Conservation (phyloP, 2,888 invertebrate genomes). For the Cotesia congregata region DNA sequence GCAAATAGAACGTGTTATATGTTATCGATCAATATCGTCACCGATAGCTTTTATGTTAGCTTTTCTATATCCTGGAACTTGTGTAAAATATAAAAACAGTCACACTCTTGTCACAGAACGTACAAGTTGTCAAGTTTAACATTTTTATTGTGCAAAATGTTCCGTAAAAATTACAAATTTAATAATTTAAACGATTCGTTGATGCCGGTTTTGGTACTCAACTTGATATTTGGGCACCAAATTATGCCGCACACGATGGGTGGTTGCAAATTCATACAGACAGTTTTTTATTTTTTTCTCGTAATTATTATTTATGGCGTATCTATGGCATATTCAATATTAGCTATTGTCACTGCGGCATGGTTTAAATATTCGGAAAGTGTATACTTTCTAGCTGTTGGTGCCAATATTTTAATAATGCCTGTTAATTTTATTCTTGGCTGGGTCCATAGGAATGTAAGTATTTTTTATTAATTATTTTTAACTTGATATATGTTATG, state of each 20-base stretch:
- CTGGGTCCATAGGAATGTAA: background rate
- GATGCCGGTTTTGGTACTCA: constrained; percentile 8
- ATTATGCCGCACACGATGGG: constrained; percentile 32
- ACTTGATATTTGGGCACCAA: constrained; percentile 34
- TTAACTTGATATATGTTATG: background rate
- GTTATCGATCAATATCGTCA: no score
- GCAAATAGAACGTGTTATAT: no score
- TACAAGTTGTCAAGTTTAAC: background rate
- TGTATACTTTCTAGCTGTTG: background rate
- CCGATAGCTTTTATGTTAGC: no score
- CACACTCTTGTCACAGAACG: no score
- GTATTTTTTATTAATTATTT: constrained; percentile 4
- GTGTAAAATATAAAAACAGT: no score
- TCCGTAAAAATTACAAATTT: background rate
- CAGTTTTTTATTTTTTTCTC: background rate
- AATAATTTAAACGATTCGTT: constrained; percentile 32
- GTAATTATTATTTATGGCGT: background rate
- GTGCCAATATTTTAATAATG: background rate
- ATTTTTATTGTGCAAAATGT: constrained; percentile 15
- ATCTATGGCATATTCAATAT: background rate
- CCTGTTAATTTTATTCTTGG: background rate
- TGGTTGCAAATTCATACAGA: background rate
- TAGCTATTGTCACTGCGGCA: background rate
- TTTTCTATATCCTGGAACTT: no score
- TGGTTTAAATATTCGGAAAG: background rate